A percentile compares a stretch with the other conserved stretches of the same genome.
phyloP scores from a whole-genome alignment of 2,113 vertebrate genomes.

The Apteryx owenii region DNA sequence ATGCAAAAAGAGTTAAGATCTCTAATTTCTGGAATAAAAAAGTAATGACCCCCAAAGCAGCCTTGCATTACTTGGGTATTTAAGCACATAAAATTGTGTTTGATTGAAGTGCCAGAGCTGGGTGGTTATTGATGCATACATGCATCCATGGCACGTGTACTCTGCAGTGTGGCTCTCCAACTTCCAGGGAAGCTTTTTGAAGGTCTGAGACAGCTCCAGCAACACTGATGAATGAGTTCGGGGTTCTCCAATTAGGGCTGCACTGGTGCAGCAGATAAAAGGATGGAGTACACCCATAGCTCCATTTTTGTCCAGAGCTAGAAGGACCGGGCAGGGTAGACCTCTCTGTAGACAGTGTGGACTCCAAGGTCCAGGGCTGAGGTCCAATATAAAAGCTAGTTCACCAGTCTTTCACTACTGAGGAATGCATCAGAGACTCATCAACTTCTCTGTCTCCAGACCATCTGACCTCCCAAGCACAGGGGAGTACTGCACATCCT shows the following conservation, averaged over 20 bases:
- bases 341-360: neutral
- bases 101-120: neutral
- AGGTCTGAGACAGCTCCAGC: neutral
- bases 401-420: neutral
- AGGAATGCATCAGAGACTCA: neutral
- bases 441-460: neutral
- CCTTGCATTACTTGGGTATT: neutral
- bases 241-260: neutral
- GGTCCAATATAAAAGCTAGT: neutral
- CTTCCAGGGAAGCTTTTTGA: neutral
- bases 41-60: neutral
- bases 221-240: neutral
- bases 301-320: neutral
- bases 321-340: neutral
- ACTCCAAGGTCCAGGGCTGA: neutral
- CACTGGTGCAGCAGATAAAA: neutral
- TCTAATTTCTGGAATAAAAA: conserved; percentile 36
- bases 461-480: neutral
- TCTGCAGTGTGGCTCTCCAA: neutral
- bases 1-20: neutral
- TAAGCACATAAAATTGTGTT: neutral
- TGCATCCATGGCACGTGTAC: neutral
- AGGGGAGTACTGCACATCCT: neutral
- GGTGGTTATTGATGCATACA: neutral
- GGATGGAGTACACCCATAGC: neutral